Conservation (phyloP, 2,888 invertebrate species). For the Nephrotoma appendiculata region DNA sequence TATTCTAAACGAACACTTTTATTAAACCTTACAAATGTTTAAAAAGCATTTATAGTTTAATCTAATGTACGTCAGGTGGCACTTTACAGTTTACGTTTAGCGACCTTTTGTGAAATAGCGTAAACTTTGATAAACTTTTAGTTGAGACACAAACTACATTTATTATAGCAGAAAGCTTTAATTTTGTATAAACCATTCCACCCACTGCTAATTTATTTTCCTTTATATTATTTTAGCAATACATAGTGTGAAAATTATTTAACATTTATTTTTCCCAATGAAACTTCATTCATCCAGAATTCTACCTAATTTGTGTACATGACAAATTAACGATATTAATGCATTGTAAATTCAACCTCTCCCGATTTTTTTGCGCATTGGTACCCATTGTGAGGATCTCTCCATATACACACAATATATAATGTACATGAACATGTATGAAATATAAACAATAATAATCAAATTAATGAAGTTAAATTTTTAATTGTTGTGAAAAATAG, state of each 20-base stretch:
- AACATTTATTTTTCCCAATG: neutral
- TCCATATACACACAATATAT: neutral
- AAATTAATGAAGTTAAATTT: neutral
- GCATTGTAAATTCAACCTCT: neutral
- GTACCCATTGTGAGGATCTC: neutral
- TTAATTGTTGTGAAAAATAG: neutral
- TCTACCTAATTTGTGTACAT: neutral
- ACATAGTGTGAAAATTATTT: neutral
- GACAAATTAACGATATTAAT: neutral
- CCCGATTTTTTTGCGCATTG: neutral
- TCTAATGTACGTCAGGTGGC: neutral
- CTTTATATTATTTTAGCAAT: neutral
- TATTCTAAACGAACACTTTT: neutral
- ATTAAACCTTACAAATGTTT: neutral
- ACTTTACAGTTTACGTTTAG: neutral
- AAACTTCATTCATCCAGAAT: neutral
- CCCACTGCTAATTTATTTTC: neutral
- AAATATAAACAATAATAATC: neutral
- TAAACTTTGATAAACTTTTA: neutral
- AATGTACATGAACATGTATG: neutral
- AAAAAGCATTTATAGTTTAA: neutral
- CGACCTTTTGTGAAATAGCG: neutral
- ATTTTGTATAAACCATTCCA: neutral
- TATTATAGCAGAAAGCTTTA: neutral
- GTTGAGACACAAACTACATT: neutral